These are phyloP conservation scores for Cardinalis cardinalis DNA, from an alignment of 2,113 vertebrate species.

Conservation along the genomic window DNA sequence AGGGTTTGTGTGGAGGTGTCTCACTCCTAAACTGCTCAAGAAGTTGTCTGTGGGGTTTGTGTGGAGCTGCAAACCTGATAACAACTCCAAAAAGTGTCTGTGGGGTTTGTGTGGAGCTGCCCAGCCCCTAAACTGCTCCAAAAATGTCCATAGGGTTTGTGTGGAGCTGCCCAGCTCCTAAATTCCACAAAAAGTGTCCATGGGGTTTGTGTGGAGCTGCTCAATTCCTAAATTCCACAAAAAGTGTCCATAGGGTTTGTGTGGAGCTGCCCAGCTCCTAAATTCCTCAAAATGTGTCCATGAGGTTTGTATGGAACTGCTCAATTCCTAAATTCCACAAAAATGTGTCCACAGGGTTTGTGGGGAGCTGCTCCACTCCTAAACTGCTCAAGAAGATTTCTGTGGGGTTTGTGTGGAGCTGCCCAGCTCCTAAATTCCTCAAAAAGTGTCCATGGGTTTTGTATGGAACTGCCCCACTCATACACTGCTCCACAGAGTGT, in stretches of 20 bases:
- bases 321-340: not conserved
- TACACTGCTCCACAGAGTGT: rapidly evolving
- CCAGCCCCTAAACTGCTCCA: rapidly evolving
- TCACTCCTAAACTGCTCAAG: too few species aligned
- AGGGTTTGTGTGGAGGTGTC: not conserved
- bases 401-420: not conserved
- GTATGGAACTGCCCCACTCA: not conserved
- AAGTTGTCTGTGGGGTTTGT: too few species aligned
- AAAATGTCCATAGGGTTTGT: rapidly evolving
- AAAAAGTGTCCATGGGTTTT: rapidly evolving
- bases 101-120: not conserved
- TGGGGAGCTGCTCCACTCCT: too few species aligned
- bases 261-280: rapidly evolving
- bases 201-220: not conserved
- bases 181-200: too few species aligned
- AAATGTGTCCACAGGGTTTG: too few species aligned
- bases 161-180: too few species aligned
- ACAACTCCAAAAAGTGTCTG: too few species aligned
- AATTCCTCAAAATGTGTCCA: not conserved
- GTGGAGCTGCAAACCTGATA: too few species aligned
- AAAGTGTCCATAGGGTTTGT: not conserved
- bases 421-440: rapidly evolving
- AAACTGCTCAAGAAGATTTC: too few species aligned
- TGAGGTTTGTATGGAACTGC: not conserved
- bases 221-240: rapidly evolving